Evolutionary conservation across 2,113 vertebrate species (phyloP).

Genomic region (Hemiscyllium ocellatum): DNA sequence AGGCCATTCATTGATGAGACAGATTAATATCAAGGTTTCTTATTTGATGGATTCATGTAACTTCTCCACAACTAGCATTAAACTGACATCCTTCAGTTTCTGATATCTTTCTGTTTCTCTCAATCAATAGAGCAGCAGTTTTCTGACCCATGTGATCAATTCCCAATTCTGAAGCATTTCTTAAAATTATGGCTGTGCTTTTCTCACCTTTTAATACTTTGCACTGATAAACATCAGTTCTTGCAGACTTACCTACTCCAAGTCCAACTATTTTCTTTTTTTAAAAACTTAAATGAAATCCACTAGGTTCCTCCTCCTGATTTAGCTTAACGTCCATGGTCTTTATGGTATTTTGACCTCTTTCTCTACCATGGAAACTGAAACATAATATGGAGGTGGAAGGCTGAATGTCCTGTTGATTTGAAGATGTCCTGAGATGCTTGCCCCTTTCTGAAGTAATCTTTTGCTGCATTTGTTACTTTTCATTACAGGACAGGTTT

Average conservation of each 20-base stretch:
- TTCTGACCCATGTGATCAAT: no score
- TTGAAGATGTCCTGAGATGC: not conserved
- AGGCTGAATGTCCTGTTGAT: not conserved
- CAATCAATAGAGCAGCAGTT: no score
- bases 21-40: no score
- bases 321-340: not conserved
- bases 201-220: not conserved
- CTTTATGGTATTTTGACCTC: not conserved
- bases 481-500: fast-evolving
- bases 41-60: no score
- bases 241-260: not conserved
- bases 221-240: not conserved
- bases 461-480: not conserved
- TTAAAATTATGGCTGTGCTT: not conserved
- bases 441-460: not conserved
- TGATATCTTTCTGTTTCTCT: no score
- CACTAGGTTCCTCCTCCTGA: not conserved
- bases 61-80: no score
- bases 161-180: not conserved
- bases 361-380: not conserved
- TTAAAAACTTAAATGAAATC: not conserved
- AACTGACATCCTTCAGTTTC: no score
- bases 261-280: not conserved
- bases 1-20: no score
- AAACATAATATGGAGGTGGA: not conserved